Evolutionary conservation across 2,113 vertebrate genomes (phyloP).

Genomic region (Bufo gargarizans): DNA sequence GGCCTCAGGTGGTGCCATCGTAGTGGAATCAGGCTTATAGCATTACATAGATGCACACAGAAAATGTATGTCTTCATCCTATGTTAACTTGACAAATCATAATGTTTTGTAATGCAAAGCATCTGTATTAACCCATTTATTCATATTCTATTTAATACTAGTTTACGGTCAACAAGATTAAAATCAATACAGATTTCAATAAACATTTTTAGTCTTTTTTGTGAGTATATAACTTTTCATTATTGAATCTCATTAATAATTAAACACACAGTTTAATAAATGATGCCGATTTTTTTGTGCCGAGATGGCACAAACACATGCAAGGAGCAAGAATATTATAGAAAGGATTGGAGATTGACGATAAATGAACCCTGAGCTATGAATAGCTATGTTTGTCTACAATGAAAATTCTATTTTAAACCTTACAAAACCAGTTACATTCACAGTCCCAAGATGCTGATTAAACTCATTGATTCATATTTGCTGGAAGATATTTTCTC

Average conservation of each 20-base stretch:
- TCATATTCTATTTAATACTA: slow-evolving; percentile 8
- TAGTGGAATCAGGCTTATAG: neutral
- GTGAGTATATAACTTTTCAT: neutral
- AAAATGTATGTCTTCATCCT: neutral
- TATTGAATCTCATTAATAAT: slow-evolving; percentile 19
- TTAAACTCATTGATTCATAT: slow-evolving; percentile 15
- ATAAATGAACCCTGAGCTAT: slow-evolving; percentile 29
- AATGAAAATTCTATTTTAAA: slow-evolving; percentile 7
- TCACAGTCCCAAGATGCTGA: neutral
- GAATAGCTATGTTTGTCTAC: slow-evolving; percentile 34
- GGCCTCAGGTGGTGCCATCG: too few relatives aligned
- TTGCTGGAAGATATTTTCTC: slow-evolving; percentile 1
- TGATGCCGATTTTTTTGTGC: neutral
- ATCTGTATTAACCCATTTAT: neutral
- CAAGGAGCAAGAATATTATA: slow-evolving; percentile 17
- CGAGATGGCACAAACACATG: slow-evolving; percentile 24
- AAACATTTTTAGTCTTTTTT: neutral
- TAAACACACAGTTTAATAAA: slow-evolving; percentile 35
- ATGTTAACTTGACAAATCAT: neutral
- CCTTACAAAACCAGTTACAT: slow-evolving; percentile 4
- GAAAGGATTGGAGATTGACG: slow-evolving; percentile 13
- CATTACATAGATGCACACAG: neutral
- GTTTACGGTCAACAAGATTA: neutral
- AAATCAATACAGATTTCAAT: slow-evolving; percentile 1
- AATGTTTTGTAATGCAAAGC: neutral